A percentile compares a stretch with the other conserved stretches of the same genome.
phyloP scores from a whole-genome alignment of 1,140 invertebrate species.

The Drosophila sechellia region DNA sequence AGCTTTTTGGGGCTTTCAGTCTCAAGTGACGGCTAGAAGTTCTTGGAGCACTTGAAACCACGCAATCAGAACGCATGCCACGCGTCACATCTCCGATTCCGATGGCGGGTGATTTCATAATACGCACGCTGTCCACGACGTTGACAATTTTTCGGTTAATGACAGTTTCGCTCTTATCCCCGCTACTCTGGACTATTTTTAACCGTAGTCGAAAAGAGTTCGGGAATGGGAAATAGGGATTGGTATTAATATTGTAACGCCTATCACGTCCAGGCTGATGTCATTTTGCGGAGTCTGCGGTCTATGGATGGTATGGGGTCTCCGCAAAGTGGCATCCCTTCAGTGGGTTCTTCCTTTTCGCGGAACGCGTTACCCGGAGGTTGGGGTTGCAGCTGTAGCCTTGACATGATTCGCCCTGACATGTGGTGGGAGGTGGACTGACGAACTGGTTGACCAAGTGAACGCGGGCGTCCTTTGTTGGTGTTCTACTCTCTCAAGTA shows the following conservation, averaged over 20 bases:
- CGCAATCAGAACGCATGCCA: constrained; percentile 12
- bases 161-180: constrained; percentile 43
- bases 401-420: constrained; percentile 72
- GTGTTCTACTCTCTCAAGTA: neutral
- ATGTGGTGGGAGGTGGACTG: constrained; percentile 10
- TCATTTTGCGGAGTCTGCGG: constrained; percentile 54
- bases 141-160: constrained; percentile 57
- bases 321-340: constrained; percentile 10
- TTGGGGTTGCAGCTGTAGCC: constrained; percentile 38
- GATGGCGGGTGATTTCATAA: constrained; percentile 48
- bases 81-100: constrained; percentile 26
- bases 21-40: constrained; percentile 14
- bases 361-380: too few relatives aligned
- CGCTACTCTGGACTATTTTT: constrained; percentile 59
- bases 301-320: constrained; percentile 3
- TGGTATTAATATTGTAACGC: constrained; percentile 5
- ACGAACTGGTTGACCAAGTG: constrained; percentile 7
- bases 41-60: constrained; percentile 13
- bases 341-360: neutral
- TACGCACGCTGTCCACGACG: constrained; percentile 2
- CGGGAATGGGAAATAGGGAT: neutral
- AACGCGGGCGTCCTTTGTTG: constrained; percentile 1
- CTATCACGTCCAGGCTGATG: constrained; percentile 54
- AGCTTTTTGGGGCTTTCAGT: neutral
- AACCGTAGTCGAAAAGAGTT: constrained; percentile 15